Evolutionary conservation across 2,888 invertebrate genomes (phyloP).

Genomic region (Sacculina carcini): DNA sequence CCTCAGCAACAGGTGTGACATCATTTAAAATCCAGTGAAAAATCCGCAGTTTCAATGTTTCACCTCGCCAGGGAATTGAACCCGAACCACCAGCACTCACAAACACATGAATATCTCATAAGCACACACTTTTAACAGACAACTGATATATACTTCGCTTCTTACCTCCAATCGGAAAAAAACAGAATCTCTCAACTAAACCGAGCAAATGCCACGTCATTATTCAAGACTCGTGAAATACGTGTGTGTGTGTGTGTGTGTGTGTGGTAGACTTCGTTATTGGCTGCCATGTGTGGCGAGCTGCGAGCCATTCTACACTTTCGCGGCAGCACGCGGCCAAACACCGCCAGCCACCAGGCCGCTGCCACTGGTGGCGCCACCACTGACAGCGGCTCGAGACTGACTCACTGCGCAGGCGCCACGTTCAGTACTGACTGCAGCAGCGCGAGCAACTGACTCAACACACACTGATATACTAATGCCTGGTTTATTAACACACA

Average conservation of each 20-base stretch:
- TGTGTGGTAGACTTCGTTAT: slow-evolving; percentile 9
- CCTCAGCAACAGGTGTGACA: no score
- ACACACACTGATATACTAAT: no score
- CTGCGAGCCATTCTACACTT: slow-evolving; percentile 12
- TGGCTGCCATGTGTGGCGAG: slow-evolving; percentile 10
- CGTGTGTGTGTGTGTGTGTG: not conserved
- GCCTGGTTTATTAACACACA: no score
- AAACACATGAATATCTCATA: not conserved
- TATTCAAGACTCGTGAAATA: not conserved
- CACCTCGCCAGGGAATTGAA: no score
- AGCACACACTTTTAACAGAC: no score
- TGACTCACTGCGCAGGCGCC: slow-evolving; percentile 8
- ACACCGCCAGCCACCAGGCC: slow-evolving; percentile 8
- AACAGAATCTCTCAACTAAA: no score
- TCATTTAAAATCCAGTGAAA: no score
- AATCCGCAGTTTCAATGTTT: no score
- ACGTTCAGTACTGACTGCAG: slow-evolving; percentile 10
- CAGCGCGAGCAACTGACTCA: slow-evolving; percentile 12
- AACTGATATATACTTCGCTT: no score
- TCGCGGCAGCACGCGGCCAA: slow-evolving; percentile 12
- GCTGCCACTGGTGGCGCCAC: not conserved
- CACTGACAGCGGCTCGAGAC: not conserved
- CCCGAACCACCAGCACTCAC: no score
- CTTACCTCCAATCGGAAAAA: no score
- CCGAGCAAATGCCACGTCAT: no score